Evolutionary conservation across 1,140 invertebrate species (phyloP), one percentile per base, ranked within the genome.

Genomic region (Drosophila funebris): DNA sequence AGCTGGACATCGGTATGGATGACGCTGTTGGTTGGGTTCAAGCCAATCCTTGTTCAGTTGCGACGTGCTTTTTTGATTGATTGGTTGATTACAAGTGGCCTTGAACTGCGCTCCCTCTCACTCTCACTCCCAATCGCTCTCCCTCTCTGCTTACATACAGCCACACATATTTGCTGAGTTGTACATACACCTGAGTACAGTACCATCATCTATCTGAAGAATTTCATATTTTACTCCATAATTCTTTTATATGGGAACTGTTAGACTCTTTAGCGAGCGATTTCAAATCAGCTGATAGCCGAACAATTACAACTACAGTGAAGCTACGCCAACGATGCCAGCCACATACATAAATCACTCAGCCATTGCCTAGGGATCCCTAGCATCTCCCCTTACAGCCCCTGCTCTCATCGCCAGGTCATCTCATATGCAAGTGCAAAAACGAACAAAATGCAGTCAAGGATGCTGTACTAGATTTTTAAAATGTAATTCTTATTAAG

Each of bases 61-160:
- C 57, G 44, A 41, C 60, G 43, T 33, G 50, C 39, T 56, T 56
- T 60, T 77, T 81, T 84, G 81, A 87, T 87, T 84, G 81, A 84
- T 84, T 74, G 64, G 50, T 58, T 81, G 81, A 87, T 81, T 84
- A 58, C 69, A 50, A 37, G 64, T 81, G 81, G 82, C 77, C 82
- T 84, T 84, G 81, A 87, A 75, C 69, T 80, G 81, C 58, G 48
- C 57, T 62, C 44, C 20, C 57, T 62, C 52, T 22, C 16, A 2
- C 36, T 41, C n/a, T 20, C 9, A 7, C 16, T 22, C n/a, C 14
- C 18, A 7, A n/a, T 24, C 24, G 9, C 43, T 20, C 57, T 20
- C 7, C 13, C n/a, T 29, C 22, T 13, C 13, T 27, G 2, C 0
- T 4, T 52, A 41, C 33, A 14, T 63, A 36, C 69, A 69, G 66